Evolutionary conservation across 1,140 invertebrate species (phyloP), one percentile per base, ranked within the genome.

Genomic region (Heliconius melpomene): DNA sequence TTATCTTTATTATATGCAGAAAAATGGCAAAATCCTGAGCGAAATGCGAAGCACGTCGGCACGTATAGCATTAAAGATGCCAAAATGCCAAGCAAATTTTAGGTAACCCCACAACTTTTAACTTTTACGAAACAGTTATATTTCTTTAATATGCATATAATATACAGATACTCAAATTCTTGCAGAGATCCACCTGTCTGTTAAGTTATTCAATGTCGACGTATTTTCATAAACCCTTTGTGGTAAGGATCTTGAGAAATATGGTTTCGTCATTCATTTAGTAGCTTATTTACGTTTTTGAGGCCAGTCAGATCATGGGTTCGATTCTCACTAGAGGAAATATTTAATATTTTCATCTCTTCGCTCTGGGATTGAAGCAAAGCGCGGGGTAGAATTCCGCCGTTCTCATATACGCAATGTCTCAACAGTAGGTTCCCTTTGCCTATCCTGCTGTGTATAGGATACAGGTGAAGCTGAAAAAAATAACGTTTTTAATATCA

Each of bases 1-100:
- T 81, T 81, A 77, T 81, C 76, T 81, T 81, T 81, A 81, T 81
- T 81, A 78, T 78, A 74, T 75, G 77, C 76, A 77, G 76, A 78
- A 78, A 71, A 79, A 79, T 79, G 71, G 29, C 74, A 52, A 29
- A 76, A 29, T 29, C 79, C 74, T 76, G 75, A 76, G 79, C 66
- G 70, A 80, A 76, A 72, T 77, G 66, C 70, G 13, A 71, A 36
- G 70, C 29, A 71, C 70, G 70, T 71, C 70, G 70, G 29, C 70
- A 71, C 70, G 70, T 71, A 71, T 71, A 71, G 70, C 70, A 71
- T 71, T 71, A 71, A 71, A 36, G 29, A 71, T 71, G 70, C 70
- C 70, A 71, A 20, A 71, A 71, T 71, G 70, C 70, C 70, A 71
- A 71, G 70, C 70, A 71, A 71, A 71, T 71, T 71, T 71, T 71